Base-by-base conservation (phyloP, 2,888 invertebrate species). In the Spisula subtruncata region DNA sequence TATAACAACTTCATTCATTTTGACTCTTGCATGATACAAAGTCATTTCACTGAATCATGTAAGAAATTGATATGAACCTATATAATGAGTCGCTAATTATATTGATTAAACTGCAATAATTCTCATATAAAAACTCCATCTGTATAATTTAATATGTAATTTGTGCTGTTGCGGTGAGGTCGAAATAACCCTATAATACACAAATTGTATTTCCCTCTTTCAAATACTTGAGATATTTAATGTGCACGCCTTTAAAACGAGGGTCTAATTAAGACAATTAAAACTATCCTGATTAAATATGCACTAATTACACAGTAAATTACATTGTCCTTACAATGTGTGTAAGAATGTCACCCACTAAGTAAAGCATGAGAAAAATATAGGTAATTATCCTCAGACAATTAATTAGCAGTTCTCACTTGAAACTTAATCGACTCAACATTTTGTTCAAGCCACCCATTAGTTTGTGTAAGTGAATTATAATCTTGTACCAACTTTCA, bases 51-150 rank as follows among this genome's bases (percentile, higher is more conserved):
- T 20, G 2, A 32, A 71, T 14, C 32, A 75, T 32, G 32, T 75
- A 35, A 75, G 75, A 75, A 75, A 75, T 18, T 32, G 75, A 32
- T 75, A 32, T 18, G 1, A 66, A 32, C 35, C 10, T 25, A 32
- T 75, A 32, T 75, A 75, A 75, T 75, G 29, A 75, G 75, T 25
- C 32, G 14, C 35, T 75, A 75, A 75, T 75, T 75, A 75, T 75
- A 12, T 35, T 75, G 18, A 75, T 75, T 75, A 75, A 75, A 32
- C 32, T 32, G 35, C 32, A 35, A 75, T 75, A 35, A 75, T 35
- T 18, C 60, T 66, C n/a, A 66, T 66, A 41, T 41, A 41, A 41
- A 41, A 41, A 41, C 41, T 41, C 4, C 41, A 41, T 41, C 8
- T 8, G 41, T 41, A 41, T 41, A 2, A 41, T 41, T 41, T 25